phyloP scores from a whole-genome alignment of 2,888 invertebrate species.

The Nephrotoma guestfalica region DNA sequence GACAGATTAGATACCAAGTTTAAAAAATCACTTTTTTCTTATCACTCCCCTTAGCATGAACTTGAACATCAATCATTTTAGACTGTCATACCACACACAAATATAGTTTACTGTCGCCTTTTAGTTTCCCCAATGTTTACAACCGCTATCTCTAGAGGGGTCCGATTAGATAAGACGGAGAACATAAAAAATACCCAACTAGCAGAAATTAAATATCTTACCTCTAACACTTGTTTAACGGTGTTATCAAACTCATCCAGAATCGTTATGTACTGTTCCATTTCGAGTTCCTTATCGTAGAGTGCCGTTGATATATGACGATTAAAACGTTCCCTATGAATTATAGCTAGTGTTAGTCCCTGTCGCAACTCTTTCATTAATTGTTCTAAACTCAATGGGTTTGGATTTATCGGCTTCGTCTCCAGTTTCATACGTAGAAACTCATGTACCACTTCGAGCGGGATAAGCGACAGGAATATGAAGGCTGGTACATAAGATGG shows the following conservation, averaged over 20 bases:
- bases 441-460: conserved; percentile 85
- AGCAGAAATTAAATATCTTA: conserved; percentile 18
- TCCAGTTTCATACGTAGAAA: conserved; percentile 75
- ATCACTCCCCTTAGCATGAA: background rate
- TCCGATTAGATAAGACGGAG: background rate
- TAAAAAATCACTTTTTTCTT: background rate
- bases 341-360: conserved; percentile 68
- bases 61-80: background rate
- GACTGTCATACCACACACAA: background rate
- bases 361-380: conserved; percentile 83
- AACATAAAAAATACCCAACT: background rate
- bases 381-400: conserved; percentile 75
- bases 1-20: background rate
- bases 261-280: conserved; percentile 40
- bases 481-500: conserved; percentile 78
- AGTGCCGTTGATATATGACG: conserved; percentile 46
- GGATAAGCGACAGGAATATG: conserved; percentile 70
- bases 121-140: background rate
- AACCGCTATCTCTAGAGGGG: background rate
- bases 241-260: conserved; percentile 63
- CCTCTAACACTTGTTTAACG: conserved; percentile 56
- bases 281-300: conserved; percentile 33
- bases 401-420: conserved; percentile 67
- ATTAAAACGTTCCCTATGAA: conserved; percentile 63
- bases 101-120: background rate